These are phyloP conservation scores for Eulemur mongoz DNA, from an alignment of 2,797 vertebrate genomes.

Conservation along the genomic window DNA sequence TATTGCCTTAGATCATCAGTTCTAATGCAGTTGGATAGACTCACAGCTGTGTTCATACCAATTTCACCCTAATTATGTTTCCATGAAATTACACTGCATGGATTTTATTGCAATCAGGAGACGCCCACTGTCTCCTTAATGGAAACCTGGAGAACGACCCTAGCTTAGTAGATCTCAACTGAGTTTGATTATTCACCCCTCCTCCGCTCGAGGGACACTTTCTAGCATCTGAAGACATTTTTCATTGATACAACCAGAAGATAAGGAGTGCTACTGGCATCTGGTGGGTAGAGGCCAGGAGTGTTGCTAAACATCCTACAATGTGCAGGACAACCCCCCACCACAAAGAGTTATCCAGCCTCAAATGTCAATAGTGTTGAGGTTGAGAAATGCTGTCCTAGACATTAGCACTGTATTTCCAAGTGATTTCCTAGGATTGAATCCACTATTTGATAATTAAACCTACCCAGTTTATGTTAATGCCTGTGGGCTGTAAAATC, in stretches of 20 bases:
- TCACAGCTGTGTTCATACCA: constrained; percentile 53
- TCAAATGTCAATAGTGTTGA: neutral
- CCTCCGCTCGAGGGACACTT: neutral
- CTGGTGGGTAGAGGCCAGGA: neutral
- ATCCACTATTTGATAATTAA: neutral
- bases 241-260: neutral
- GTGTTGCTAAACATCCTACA: neutral
- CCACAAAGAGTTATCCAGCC: neutral
- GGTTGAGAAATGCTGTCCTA: neutral
- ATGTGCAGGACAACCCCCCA: neutral
- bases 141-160: constrained; percentile 46
- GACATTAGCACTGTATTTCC: neutral
- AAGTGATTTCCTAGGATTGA: neutral
- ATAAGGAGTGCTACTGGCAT: neutral
- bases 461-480: neutral
- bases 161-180: neutral
- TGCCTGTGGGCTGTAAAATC: neutral
- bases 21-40: constrained; percentile 21
- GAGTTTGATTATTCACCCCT: neutral
- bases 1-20: neutral
- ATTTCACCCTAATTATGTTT: constrained; percentile 64
- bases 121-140: constrained; percentile 54
- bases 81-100: constrained; percentile 56
- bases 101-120: constrained; percentile 64
- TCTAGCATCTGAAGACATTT: neutral